Evolutionary conservation across 2,888 invertebrate species (phyloP), one percentile per base, ranked within the genome.

Genomic region (Limenitis camilla): DNA sequence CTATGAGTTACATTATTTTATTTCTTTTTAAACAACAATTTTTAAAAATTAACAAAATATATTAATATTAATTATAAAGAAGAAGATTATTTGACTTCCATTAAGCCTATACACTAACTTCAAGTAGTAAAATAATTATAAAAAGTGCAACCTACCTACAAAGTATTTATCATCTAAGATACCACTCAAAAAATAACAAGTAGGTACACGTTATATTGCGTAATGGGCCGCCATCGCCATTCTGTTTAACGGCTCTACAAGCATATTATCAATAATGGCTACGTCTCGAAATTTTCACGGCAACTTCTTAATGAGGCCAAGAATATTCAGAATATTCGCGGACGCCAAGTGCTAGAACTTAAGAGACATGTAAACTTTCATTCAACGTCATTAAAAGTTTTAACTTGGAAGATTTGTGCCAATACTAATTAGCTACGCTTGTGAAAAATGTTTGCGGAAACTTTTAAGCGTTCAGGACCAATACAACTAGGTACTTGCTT

Each of bases 341-440:
- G 74, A 69, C 74, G 63, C 61, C 62, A 68, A 74, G 71, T 74
- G 73, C 72, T 72, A 69, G 71, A 79, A 79, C 78, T 84, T 78
- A 80, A 80, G 76, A 68, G 68, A 69, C 76, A 79, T 82, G 78
- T 82, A 84, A 85, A 86, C 79, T 85, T 83, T 74, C 75, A 79
- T 81, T 79, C 78, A 78, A 71, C 81, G 80, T 83, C 84, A 81
- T 86, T 85, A 86, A 85, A 86, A 86, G 81, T 85, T 86, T 75
- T 63, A 62, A 74, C 69, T 69, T 68, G 72, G 76, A 78, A 82
- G 80, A 84, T 84, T 86, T 84, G 81, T 78, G 82, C 81, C 81
- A 76, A 71, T 76, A 76, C 76, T 84, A 85, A 86, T 85, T 85
- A 85, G 80, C 81, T 67, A 76, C 72, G 75, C 73, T 80, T 77